A percentile compares a stretch with the other conserved stretches of the same genome.
Evolutionary conservation across 2,888 invertebrate species (phyloP).

Genomic region (Galerucella pusilla): DNA sequence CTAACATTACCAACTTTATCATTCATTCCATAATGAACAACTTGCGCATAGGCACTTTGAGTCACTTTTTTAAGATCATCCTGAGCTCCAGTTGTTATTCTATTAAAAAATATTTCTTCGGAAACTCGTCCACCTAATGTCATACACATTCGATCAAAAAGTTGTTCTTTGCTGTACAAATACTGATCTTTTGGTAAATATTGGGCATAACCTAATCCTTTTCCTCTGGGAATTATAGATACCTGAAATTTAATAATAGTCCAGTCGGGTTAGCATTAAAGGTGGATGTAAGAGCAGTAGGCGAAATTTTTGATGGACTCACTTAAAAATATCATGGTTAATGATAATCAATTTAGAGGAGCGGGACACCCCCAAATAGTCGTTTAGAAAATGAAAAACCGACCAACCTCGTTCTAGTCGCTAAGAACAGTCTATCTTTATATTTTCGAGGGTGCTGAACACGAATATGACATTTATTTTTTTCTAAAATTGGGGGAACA

Average conservation of each 20-base stretch:
- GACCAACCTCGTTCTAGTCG: no score
- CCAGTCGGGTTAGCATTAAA: no score
- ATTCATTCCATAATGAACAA: conserved; percentile 98
- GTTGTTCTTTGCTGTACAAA: conserved; percentile 94
- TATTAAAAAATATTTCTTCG: conserved; percentile 95
- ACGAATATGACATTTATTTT: no score
- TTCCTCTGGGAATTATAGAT: conserved; percentile 98
- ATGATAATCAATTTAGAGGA: no score
- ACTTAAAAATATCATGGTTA: no score
- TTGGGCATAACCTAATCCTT: conserved; percentile 98
- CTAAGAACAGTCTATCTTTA: no score
- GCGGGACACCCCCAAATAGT: no score
- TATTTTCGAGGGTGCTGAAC: no score
- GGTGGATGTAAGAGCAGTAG: no score
- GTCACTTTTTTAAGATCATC: conserved; percentile 99
- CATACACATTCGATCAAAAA: conserved; percentile 99
- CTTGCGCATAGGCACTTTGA: conserved; percentile 96
- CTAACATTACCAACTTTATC: conserved; percentile 96
- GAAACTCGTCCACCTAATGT: conserved; percentile 97
- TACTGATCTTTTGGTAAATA: conserved; percentile 99
- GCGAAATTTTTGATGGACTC: no score
- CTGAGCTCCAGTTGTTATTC: conserved; percentile 98
- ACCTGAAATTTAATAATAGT: conserved; percentile 42
- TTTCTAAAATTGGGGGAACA: no score
- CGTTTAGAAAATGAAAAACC: no score